Percentiles rank a stretch among this genome's conserved stretches.
phyloP scores from a whole-genome alignment of 2,888 invertebrate species.

The Rhodophaea formosa region DNA sequence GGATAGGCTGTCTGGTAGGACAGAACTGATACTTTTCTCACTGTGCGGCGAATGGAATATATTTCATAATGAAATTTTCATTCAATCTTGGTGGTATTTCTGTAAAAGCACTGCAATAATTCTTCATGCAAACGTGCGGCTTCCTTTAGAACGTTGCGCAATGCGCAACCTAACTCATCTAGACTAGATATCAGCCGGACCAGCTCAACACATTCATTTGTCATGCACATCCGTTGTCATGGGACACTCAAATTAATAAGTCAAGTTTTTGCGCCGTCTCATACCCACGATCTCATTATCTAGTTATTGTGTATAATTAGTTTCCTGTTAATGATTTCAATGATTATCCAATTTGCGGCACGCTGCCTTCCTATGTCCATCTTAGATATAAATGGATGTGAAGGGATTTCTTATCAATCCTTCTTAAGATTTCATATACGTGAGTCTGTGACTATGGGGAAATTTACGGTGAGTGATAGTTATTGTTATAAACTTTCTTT shows the following conservation, averaged over 20 bases:
- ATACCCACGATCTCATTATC: slow-evolving; percentile 9
- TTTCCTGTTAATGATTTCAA: slow-evolving; percentile 33
- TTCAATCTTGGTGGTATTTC: no score
- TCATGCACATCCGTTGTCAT: slow-evolving; percentile 3
- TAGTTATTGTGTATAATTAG: slow-evolving; percentile 21
- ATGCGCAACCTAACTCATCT: no score
- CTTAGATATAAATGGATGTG: slow-evolving; percentile 8
- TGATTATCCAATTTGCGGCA: slow-evolving; percentile 36
- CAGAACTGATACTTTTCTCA: no score
- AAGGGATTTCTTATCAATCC: background rate
- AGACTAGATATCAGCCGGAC: background rate
- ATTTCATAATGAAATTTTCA: no score
- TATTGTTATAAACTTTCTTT: no score
- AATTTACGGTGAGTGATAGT: slow-evolving; percentile 1
- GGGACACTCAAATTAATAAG: slow-evolving; percentile 4
- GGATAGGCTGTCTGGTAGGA: no score
- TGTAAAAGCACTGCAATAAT: no score
- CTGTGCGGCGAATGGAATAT: no score
- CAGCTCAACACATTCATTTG: background rate
- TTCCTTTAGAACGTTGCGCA: no score
- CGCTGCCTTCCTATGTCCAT: slow-evolving; percentile 20
- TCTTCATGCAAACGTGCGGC: no score
- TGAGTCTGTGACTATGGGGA: background rate
- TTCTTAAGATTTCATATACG: slow-evolving; percentile 1
- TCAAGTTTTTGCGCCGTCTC: slow-evolving; percentile 6